Evolutionary conservation across 2,888 invertebrate genomes (phyloP), one percentile per base, ranked within the genome.

Genomic region (Stegana nigrithorax): DNA sequence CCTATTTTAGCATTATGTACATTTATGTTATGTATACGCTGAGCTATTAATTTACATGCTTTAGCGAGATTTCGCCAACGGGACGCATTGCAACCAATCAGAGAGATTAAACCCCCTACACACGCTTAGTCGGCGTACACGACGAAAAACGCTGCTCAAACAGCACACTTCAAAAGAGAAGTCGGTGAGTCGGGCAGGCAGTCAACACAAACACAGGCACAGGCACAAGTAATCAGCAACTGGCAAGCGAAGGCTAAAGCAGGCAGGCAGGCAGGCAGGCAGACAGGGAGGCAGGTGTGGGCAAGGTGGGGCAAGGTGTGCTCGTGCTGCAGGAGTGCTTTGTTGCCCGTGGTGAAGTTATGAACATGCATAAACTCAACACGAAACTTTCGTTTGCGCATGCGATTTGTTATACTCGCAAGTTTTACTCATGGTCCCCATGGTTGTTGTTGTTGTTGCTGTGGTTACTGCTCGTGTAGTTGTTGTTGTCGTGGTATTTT

Each of bases 71-170:
- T 70, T 67, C 67, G 73, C 75, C 75, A 73, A 75, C 73, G 77
- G 77, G 77, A 73, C 73, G 75, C 77, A 73, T 76, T 73, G 78
- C 73, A 76, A 73, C 75, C 75, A 76, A 76, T 76, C 75, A 75
- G 72, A 77, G 71, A 78, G 78, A 76, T 76, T 76, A 72, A n/a
- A 73, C 72, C 69, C 63, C 68, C 56, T 65, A 58, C 72, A 58
- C 64, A 51, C 55, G 63, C 21, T 61, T 56, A 65, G 47, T 56
- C 59, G 56, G 2, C 39, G 25, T 2, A 36, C n/a, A 57, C 21
- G n/a, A 2, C 14, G 27, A 17, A 53, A 53, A 27, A 29, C 25
- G 29, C 36, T 55, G 53, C n/a, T 39, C 51, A 51, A 60, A 60
- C 32, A n/a, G n/a, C n/a, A 42, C 23, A 47, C 68, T 51, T 63